These are phyloP conservation scores for Gibbula magus DNA, from an alignment of 2,888 invertebrate genomes.

Conservation along the genomic window DNA sequence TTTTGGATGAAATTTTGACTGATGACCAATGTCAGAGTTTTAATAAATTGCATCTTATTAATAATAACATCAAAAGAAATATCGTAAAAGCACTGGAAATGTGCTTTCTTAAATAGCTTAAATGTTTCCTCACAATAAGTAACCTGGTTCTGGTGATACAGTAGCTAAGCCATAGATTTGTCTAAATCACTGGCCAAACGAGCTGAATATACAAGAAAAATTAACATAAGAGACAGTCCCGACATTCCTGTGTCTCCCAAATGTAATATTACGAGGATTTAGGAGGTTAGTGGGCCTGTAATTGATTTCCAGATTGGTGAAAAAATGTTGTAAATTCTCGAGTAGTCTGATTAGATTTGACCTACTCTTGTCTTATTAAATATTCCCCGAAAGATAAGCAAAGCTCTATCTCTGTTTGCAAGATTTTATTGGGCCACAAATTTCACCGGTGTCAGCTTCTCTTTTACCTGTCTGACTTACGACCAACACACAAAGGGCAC, in stretches of 20 bases:
- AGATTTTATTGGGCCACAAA: conserved; percentile 3
- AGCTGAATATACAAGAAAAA: too few species aligned
- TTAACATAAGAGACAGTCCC: not conserved
- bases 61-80: too few species aligned
- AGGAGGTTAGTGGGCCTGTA: not conserved
- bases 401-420: not conserved
- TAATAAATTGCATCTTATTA: too few species aligned
- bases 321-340: not conserved
- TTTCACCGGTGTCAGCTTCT: not conserved
- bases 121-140: too few species aligned
- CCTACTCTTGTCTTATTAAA: conserved; percentile 5
- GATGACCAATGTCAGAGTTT: too few species aligned
- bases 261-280: not conserved
- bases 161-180: too few species aligned
- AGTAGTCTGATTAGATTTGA: not conserved
- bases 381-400: not conserved
- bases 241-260: not conserved
- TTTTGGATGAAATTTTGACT: too few species aligned
- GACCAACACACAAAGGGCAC: not conserved
- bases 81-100: too few species aligned
- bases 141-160: too few species aligned
- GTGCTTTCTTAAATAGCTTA: too few species aligned
- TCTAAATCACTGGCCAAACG: too few species aligned
- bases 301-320: conserved; percentile 3
- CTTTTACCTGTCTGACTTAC: not conserved